Conservation (phyloP, 2,888 invertebrate genomes). For the Aspidapion aeneum region DNA sequence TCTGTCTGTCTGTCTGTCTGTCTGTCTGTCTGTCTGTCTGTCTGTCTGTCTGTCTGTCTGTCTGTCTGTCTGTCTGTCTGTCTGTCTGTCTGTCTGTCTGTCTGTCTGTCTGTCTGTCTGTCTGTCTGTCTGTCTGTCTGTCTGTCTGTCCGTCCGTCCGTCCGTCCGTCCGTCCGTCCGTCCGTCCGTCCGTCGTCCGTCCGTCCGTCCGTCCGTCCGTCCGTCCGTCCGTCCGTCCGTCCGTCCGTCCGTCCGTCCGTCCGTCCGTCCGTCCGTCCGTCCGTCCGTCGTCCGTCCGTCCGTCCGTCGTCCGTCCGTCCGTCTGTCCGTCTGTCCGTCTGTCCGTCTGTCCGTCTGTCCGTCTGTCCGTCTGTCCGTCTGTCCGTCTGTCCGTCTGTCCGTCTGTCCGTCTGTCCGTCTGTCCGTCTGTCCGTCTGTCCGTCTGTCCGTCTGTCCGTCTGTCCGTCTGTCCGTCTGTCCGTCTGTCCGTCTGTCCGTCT, state of each 20-base stretch:
- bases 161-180: too few species aligned
- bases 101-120: slow-evolving; percentile 15
- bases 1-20: slow-evolving; percentile 9
- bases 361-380: slow-evolving; percentile 15
- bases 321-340: too few species aligned
- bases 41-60: slow-evolving; percentile 14
- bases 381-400: slow-evolving; percentile 15
- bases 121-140: slow-evolving; percentile 16
- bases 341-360: slow-evolving; percentile 15
- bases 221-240: slow-evolving; percentile 9
- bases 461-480: slow-evolving; percentile 14
- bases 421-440: slow-evolving; percentile 13
- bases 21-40: slow-evolving; percentile 15
- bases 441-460: slow-evolving; percentile 15
- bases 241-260: slow-evolving; percentile 13
- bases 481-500: slow-evolving; percentile 14
- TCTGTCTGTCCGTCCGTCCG: too few species aligned
- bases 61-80: slow-evolving; percentile 15
- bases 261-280: slow-evolving; percentile 9
- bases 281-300: too few species aligned
- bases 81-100: slow-evolving; percentile 15
- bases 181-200: too few species aligned
- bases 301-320: too few species aligned
- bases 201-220: too few species aligned
- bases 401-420: slow-evolving; percentile 15